Percentiles rank a stretch among this genome's conserved stretches.
These are phyloP conservation scores for Sciurus carolinensis DNA, from an alignment of 2,797 vertebrate species.

Conservation along the genomic window DNA sequence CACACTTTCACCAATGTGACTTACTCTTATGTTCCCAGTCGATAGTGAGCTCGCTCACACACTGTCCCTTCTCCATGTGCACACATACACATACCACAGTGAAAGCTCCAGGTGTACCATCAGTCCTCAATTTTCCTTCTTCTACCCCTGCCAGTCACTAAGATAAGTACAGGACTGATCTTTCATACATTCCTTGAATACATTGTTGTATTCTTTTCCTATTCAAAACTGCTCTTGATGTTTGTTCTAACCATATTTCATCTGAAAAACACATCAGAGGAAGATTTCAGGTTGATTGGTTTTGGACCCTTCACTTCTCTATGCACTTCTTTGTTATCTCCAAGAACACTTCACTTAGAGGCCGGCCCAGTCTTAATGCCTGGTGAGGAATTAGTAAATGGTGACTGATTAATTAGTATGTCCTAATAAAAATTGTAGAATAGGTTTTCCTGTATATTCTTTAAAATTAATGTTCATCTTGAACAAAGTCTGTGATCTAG, in stretches of 20 bases:
- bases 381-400: constrained; percentile 49
- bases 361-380: neutral
- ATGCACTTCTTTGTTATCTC: constrained; percentile 22
- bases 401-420: constrained; percentile 17
- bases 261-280: constrained; percentile 15
- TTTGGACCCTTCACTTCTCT: neutral
- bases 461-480: constrained; percentile 66
- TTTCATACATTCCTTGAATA: neutral
- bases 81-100: too few species aligned
- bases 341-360: constrained; percentile 17
- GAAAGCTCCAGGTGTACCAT: neutral
- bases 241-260: neutral
- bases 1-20: neutral
- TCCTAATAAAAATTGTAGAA: neutral
- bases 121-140: neutral
- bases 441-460: constrained; percentile 18
- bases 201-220: constrained; percentile 39
- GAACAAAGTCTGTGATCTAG: constrained; percentile 53
- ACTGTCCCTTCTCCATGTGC: neutral
- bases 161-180: neutral
- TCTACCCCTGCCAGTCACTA: neutral
- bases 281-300: neutral
- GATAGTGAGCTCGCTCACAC: too few species aligned
- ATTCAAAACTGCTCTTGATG: neutral
- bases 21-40: neutral